A percentile compares a stretch with the other conserved stretches of the same genome.
Evolutionary conservation across 1,140 invertebrate species (phyloP).

Genomic region (Aphelinus atriplicis): DNA sequence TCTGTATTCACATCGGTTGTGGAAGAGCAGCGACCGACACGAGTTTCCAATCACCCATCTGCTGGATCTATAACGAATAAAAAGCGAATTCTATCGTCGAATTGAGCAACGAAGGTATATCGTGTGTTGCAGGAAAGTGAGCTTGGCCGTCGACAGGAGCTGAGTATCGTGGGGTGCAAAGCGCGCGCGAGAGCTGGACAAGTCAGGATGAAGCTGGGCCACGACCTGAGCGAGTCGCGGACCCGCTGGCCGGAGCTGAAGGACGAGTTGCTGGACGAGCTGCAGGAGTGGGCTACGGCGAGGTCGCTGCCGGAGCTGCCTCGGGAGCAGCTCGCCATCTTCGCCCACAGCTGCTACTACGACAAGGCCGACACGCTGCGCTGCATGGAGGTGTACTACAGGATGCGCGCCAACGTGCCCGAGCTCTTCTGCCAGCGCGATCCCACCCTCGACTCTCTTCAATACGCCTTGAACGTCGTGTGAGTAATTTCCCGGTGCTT

Average conservation of each 20-base stretch:
- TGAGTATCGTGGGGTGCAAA: background rate
- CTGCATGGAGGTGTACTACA: constrained; percentile 72
- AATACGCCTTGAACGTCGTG: constrained; percentile 56
- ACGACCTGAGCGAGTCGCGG: constrained; percentile 48
- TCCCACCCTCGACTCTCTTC: constrained; percentile 50
- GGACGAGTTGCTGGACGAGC: constrained; percentile 47
- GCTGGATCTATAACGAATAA: background rate
- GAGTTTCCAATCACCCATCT: too few relatives aligned
- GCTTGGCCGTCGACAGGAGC: too few relatives aligned
- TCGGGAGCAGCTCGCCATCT: constrained; percentile 65
- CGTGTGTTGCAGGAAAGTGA: background rate
- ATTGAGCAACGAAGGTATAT: background rate
- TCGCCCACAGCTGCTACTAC: constrained; percentile 71
- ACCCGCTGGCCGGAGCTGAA: constrained; percentile 51
- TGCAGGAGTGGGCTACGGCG: constrained; percentile 49
- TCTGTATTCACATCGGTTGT: too few relatives aligned
- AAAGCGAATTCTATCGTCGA: background rate
- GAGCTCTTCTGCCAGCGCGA: constrained; percentile 71
- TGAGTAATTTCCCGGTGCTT: constrained; percentile 46
- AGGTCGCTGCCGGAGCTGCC: constrained; percentile 47
- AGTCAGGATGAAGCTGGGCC: constrained; percentile 53
- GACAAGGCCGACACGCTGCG: constrained; percentile 67
- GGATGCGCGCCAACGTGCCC: constrained; percentile 65
- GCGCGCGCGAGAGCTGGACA: too few relatives aligned
- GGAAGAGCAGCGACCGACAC: too few relatives aligned